These are phyloP conservation scores for Cheilosia scutellata DNA, from an alignment of 2,888 invertebrate genomes.

Conservation along the genomic window DNA sequence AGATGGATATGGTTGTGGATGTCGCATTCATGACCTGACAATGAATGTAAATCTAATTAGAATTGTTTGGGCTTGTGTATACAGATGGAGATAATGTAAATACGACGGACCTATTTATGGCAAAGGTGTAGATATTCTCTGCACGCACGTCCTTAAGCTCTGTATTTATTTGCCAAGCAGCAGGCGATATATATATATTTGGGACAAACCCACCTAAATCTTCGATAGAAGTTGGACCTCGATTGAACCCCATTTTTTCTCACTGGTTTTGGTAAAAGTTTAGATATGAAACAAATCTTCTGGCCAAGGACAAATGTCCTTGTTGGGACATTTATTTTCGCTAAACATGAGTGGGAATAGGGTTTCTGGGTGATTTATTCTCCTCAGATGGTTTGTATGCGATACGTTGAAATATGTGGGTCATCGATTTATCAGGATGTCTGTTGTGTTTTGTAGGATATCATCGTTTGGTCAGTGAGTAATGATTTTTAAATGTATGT, in stretches of 20 bases:
- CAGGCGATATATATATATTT: constrained; percentile 33
- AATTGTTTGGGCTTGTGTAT: constrained; percentile 4
- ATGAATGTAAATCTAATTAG: constrained; percentile 61
- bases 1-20: constrained; percentile 16
- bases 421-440: constrained; percentile 37
- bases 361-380: constrained; percentile 54
- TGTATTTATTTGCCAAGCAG: constrained; percentile 30
- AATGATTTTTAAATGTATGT: constrained; percentile 44
- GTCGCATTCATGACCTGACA: constrained; percentile 29
- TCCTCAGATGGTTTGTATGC: constrained; percentile 28
- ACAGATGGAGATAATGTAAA: constrained; percentile 27
- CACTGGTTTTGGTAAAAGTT: constrained; percentile 35
- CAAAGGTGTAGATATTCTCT: constrained; percentile 17
- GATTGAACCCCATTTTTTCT: constrained; percentile 36
- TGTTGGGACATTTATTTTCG: constrained; percentile 56
- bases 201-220: constrained; percentile 25
- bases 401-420: constrained; percentile 47
- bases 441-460: constrained; percentile 2
- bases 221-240: constrained; percentile 19
- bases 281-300: constrained; percentile 52
- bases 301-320: constrained; percentile 21
- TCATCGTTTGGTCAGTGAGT: constrained; percentile 19
- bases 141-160: constrained; percentile 6
- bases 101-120: constrained; percentile 33
- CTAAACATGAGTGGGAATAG: constrained; percentile 51